Conservation (phyloP, 2,888 invertebrate genomes). For the Megaustenia siamemsis region DNA sequence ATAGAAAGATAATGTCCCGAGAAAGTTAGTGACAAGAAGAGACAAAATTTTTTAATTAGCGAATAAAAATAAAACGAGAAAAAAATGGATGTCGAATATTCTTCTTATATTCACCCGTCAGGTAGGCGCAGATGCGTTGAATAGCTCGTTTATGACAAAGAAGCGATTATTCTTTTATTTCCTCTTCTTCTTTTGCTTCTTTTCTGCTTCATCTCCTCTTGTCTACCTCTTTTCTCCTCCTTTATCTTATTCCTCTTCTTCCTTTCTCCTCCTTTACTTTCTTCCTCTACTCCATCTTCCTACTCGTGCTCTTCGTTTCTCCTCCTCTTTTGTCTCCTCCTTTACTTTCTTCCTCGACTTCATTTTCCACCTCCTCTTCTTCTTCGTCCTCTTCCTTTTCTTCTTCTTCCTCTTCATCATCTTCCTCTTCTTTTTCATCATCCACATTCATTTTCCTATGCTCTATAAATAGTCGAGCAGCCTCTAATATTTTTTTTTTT, state of each 20-base stretch:
- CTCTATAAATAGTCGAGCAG: no score
- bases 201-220: no score
- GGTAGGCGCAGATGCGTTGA: not conserved
- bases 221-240: no score
- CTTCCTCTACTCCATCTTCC: not conserved
- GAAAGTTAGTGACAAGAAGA: no score
- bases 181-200: no score
- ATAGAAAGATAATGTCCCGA: no score
- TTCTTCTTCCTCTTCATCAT: not conserved
- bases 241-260: no score
- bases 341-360: not conserved
- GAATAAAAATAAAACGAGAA: no score
- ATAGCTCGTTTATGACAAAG: not conserved
- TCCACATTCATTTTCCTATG: not conserved
- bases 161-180: no score
- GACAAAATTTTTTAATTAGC: not conserved
- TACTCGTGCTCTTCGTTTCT: not conserved
- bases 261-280: not conserved
- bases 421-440: not conserved
- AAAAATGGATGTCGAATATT: no score
- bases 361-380: not conserved
- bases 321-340: not conserved
- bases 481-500: not conserved
- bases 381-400: not conserved
- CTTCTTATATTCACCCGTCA: not conserved